Conservation (phyloP, 1,140 invertebrate species). For the Drosophila trapezifrons region DNA sequence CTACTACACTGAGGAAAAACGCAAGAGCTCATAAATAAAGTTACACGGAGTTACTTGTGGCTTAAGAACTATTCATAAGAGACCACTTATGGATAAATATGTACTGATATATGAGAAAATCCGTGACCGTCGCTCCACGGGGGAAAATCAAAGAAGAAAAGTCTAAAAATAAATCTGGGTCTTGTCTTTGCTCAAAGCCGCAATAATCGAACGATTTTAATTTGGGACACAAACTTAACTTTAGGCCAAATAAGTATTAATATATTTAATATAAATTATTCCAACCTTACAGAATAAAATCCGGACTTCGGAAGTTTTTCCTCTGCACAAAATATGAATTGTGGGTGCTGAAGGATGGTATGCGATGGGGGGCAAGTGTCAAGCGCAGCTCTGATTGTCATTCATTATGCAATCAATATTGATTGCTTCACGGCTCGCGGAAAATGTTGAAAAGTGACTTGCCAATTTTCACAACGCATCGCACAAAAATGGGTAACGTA, state of each 20-base stretch:
- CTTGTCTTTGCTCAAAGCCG: no score
- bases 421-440: conserved; percentile 67
- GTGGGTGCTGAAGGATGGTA: not conserved
- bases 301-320: not conserved
- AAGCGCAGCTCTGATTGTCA: conserved; percentile 72
- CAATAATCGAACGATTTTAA: no score
- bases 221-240: no score
- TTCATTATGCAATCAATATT: conserved; percentile 83
- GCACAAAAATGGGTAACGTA: conserved; percentile 27
- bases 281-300: not conserved
- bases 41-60: no score
- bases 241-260: no score
- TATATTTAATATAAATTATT: no score
- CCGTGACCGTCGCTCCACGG: no score
- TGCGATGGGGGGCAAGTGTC: conserved; percentile 47
- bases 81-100: no score
- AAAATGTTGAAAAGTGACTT: conserved; percentile 72
- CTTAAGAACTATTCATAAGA: no score
- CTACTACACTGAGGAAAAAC: not conserved
- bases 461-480: conserved; percentile 71
- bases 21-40: not conserved
- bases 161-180: no score
- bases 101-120: no score
- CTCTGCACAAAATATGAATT: conserved; percentile 12
- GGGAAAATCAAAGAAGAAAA: no score